Percentiles rank a stretch among this genome's conserved stretches.
Evolutionary conservation across 1,140 invertebrate species (phyloP).

Genomic region (Choristoneura fumiferana): DNA sequence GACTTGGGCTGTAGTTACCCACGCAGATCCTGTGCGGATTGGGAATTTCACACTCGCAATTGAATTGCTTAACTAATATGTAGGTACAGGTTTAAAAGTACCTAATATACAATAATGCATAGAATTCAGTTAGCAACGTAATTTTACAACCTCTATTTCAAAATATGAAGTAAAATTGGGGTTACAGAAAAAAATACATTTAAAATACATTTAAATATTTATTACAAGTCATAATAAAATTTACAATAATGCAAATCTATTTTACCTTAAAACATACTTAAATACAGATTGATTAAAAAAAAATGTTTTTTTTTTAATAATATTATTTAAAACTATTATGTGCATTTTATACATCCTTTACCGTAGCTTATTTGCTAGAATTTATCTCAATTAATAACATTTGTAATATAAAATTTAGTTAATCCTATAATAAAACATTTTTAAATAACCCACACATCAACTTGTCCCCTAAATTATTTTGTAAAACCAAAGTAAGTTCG

Average conservation of each 20-base stretch:
- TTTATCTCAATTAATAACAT: conserved; percentile 10
- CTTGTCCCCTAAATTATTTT: too few species aligned
- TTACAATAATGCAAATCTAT: conserved; percentile 37
- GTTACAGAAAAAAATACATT: not conserved
- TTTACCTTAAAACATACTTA: conserved; percentile 25
- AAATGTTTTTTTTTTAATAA: conserved; percentile 20
- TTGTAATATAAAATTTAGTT: conserved; percentile 3
- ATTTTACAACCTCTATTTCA: too few species aligned
- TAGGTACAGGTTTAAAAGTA: too few species aligned
- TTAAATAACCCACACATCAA: conserved; percentile 2
- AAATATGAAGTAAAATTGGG: too few species aligned
- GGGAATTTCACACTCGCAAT: too few species aligned
- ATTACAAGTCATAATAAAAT: conserved; percentile 45
- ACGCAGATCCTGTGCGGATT: too few species aligned
- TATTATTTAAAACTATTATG: conserved; percentile 28
- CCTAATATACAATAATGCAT: too few species aligned
- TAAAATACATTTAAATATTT: conserved; percentile 33
- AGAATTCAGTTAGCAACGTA: too few species aligned
- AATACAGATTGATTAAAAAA: conserved; percentile 25
- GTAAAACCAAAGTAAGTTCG: too few species aligned
- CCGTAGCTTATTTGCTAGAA: conserved; percentile 1
- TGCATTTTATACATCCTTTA: conserved; percentile 29
- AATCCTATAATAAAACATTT: conserved; percentile 5
- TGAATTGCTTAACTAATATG: too few species aligned
- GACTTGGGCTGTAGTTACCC: too few species aligned